These are phyloP conservation scores for Medauroidea extradentata DNA, from an alignment of 1,140 invertebrate genomes.

Conservation along the genomic window DNA sequence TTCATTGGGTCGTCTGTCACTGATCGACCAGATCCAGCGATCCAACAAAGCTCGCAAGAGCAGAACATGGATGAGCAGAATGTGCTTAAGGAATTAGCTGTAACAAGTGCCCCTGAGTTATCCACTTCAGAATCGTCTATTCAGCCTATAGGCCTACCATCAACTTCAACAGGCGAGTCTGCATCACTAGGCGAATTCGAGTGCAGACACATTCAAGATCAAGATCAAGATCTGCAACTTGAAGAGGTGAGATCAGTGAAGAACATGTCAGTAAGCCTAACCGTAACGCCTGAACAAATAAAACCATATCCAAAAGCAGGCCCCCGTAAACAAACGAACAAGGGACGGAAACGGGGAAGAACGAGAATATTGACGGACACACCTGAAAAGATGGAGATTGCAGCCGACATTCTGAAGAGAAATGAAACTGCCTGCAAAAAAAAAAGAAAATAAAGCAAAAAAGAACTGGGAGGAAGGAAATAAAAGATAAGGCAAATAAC, in stretches of 20 bases:
- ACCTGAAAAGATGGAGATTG: background rate
- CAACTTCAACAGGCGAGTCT: background rate
- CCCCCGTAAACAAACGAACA: background rate
- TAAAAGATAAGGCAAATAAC: too few relatives aligned
- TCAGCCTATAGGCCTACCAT: background rate
- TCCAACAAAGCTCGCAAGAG: too few relatives aligned
- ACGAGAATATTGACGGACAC: constrained; percentile 1
- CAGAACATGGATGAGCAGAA: too few relatives aligned
- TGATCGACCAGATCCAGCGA: constrained; percentile 26
- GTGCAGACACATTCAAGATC: background rate
- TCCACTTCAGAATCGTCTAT: background rate
- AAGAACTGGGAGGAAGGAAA: too few relatives aligned
- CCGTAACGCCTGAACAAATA: background rate
- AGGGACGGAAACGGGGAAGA: constrained; percentile 1
- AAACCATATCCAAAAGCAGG: background rate
- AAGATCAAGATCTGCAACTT: background rate
- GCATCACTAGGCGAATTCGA: background rate
- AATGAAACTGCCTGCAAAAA: too few relatives aligned
- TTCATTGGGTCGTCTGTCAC: constrained; percentile 36
- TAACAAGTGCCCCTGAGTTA: background rate
- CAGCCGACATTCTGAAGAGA: background rate
- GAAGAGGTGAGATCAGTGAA: too few relatives aligned
- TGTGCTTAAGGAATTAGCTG: background rate
- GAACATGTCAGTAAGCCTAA: too few relatives aligned
- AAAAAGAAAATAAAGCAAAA: too few relatives aligned